Percentiles rank a stretch among this genome's conserved stretches.
phyloP scores from a whole-genome alignment of 2,888 invertebrate genomes.

The Cheilosia vernalis region DNA sequence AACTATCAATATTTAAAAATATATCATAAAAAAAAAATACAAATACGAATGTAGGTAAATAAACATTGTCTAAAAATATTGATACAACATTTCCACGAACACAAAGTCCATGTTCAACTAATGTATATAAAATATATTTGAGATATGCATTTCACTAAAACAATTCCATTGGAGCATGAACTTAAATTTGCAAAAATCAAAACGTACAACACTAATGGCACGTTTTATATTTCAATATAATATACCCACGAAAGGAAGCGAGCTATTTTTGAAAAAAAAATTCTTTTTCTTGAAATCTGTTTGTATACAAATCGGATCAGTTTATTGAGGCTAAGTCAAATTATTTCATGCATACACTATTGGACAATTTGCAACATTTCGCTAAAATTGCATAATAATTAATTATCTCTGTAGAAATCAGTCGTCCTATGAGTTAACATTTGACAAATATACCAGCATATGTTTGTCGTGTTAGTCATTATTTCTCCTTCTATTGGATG shows the following conservation, averaged over 20 bases:
- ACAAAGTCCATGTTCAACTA: neutral
- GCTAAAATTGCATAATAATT: constrained; percentile 18
- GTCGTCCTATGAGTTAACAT: neutral
- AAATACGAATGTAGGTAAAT: too few species aligned
- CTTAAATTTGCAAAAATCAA: constrained; percentile 19
- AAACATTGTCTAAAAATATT: too few species aligned
- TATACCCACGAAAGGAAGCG: neutral
- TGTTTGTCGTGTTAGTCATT: constrained; percentile 5
- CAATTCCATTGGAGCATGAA: constrained; percentile 5
- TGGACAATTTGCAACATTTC: constrained; percentile 11
- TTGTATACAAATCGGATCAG: neutral
- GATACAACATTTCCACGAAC: neutral
- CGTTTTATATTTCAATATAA: constrained; percentile 24
- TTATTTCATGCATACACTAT: neutral
- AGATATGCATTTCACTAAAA: neutral
- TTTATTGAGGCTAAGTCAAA: neutral
- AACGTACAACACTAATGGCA: constrained; percentile 7
- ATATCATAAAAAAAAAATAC: too few species aligned
- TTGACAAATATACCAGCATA: neutral
- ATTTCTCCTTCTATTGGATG: constrained; percentile 26
- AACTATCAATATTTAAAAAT: too few species aligned
- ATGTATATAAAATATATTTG: neutral
- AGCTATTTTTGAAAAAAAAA: neutral
- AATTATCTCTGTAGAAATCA: neutral
- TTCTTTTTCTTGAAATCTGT: neutral